Evolutionary conservation across 1,140 invertebrate species (phyloP), one percentile per base, ranked within the genome.

Genomic region (Orussus abietinus): DNA sequence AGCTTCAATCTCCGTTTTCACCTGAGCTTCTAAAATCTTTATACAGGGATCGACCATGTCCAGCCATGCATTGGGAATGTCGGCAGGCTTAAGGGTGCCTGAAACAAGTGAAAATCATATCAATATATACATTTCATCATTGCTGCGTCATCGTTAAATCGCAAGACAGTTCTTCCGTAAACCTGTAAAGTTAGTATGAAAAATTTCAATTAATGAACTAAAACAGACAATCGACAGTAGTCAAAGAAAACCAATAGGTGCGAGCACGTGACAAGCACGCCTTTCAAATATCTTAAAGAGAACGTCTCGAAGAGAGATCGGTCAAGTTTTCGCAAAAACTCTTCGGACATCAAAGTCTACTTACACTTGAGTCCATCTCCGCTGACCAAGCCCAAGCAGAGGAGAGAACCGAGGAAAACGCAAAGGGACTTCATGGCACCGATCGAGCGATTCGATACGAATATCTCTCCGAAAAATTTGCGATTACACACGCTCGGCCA

Each of bases 1-100:
- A 25, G 90, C 90, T 32, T 75, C 69, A 9, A 92, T 76, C 68
- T 94, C 90, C 49, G 65, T 75, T 58, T 88, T 78, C 2, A 93
- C 81, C 71, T 93, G 90, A 4, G 69, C 53, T 19, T 79, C 73
- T 65, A 90, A 76, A 21, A 67, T 71, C 12, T 72, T 64, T 0
- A 77, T 62, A 56, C 90, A 93, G 0, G 68, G 62, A 9, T 69
- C 52, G 3, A 75, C 73, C 79, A 90, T 86, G 9, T 82, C 80
- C 6, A 80, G 62, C 84, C 84, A 88, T 49, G 74, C 66, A 14
- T 53, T 62, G 21, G 80, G 77, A 45, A 81, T 66, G 31, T 73
- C 51, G 0, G 59, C 62, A 25, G 57, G 51, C 32, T 61, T 59
- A 12, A 71, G 37, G 19, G 65, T 66, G 55, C 77, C 77, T 78